phyloP scores from a whole-genome alignment of 1,140 invertebrate genomes.

The Pseudomyrmex cubaensis region DNA sequence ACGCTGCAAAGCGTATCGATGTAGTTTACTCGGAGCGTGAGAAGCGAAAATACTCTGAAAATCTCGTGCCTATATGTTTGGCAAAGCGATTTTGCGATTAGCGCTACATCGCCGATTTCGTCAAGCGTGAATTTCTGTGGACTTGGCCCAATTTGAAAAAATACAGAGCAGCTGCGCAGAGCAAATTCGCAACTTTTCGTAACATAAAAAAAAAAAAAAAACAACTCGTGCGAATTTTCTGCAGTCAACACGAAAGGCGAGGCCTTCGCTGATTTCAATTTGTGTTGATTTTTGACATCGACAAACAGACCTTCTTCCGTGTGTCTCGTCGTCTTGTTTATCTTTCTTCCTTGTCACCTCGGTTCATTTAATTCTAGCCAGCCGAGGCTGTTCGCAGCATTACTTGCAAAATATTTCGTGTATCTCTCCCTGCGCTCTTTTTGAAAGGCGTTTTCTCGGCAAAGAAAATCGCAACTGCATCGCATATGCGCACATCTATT shows the following conservation, averaged over 20 bases:
- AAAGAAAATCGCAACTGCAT: constrained; percentile 24
- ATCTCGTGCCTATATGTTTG: constrained; percentile 12
- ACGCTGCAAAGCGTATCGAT: not conserved
- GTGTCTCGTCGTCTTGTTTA: constrained; percentile 77
- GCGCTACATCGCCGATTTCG: not conserved
- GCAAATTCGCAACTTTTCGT: constrained; percentile 41
- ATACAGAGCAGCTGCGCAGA: constrained; percentile 30
- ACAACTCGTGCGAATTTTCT: constrained; percentile 64
- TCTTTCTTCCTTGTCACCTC: constrained; percentile 70
- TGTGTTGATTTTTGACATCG: constrained; percentile 83
- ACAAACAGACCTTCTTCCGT: constrained; percentile 80
- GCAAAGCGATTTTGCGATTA: constrained; percentile 2
- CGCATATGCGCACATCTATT: constrained; percentile 6
- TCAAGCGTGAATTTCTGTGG: constrained; percentile 26
- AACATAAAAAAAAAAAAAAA: constrained; percentile 63
- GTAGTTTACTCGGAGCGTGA: not conserved
- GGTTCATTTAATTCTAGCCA: constrained; percentile 81
- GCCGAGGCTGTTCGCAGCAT: constrained; percentile 78
- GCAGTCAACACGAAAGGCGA: constrained; percentile 75
- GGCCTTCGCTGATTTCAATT: constrained; percentile 81
- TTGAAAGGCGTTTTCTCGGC: constrained; percentile 29
- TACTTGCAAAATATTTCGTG: constrained; percentile 82
- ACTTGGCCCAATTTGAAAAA: constrained; percentile 41
- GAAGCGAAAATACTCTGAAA: constrained; percentile 1
- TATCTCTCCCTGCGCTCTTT: constrained; percentile 68